Evolutionary conservation across 2,797 vertebrate species (phyloP).

Genomic region (Bradypodion ventrale): DNA sequence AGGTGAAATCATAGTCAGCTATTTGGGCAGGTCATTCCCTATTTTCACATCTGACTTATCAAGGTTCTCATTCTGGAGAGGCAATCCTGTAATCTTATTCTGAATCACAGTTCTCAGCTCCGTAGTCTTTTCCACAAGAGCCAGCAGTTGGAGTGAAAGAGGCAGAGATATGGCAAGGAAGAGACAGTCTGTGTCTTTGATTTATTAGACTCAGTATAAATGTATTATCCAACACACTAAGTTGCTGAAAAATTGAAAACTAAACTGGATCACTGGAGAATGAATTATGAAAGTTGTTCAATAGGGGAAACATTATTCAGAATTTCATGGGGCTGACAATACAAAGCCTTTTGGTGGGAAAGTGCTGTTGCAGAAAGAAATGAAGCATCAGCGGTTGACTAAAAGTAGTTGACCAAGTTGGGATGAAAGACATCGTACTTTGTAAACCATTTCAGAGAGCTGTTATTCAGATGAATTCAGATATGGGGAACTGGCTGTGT

Average conservation of each 20-base stretch:
- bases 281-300: conserved; percentile 36
- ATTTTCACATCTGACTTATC: neutral
- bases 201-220: conserved; percentile 30
- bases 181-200: conserved; percentile 8
- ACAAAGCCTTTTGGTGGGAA: conserved; percentile 3
- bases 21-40: neutral
- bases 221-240: conserved; percentile 11
- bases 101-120: neutral
- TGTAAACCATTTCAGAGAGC: neutral
- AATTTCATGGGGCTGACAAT: conserved; percentile 7
- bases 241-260: conserved; percentile 36
- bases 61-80: too few relatives aligned
- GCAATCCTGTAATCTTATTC: neutral
- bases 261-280: conserved; percentile 3
- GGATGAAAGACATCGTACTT: neutral
- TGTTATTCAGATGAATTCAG: too few relatives aligned
- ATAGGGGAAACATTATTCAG: conserved; percentile 21
- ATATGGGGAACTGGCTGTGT: neutral
- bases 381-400: conserved; percentile 2
- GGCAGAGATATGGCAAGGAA: neutral
- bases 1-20: neutral
- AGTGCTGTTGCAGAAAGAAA: neutral
- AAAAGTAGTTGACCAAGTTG: neutral
- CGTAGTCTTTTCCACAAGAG: conserved; percentile 11
- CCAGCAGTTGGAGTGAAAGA: neutral